Percentiles rank a stretch among this genome's conserved stretches.
phyloP scores from a whole-genome alignment of 1,140 invertebrate genomes.

The Latrodectus geometricus region DNA sequence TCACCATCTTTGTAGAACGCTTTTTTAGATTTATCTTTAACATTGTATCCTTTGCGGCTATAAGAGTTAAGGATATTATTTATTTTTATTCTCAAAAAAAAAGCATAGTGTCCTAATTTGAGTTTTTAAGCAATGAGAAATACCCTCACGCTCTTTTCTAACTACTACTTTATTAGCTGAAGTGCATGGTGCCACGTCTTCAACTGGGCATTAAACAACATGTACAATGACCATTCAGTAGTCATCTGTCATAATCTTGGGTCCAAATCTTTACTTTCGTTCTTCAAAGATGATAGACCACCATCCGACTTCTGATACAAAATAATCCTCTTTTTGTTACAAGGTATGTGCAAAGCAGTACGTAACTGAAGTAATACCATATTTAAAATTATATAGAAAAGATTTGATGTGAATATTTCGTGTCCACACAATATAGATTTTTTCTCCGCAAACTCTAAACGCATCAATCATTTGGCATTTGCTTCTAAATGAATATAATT shows the following conservation, averaged over 20 bases:
- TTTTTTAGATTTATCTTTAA: no score
- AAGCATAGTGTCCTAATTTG: no score
- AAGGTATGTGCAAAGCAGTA: slow-evolving; percentile 7
- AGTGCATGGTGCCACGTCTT: not conserved
- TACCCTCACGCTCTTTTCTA: not conserved
- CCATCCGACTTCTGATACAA: slow-evolving; percentile 31
- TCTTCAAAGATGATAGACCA: slow-evolving; percentile 11
- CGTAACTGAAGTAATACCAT: not conserved
- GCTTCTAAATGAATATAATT: slow-evolving; percentile 35
- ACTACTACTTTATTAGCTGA: not conserved
- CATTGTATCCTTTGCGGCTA: no score
- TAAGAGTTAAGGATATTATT: no score
- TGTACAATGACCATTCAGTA: not conserved
- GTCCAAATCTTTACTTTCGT: slow-evolving; percentile 6
- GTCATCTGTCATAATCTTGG: slow-evolving; percentile 22
- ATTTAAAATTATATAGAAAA: slow-evolving; percentile 28
- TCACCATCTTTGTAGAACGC: no score
- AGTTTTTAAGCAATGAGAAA: no score
- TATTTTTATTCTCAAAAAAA: no score
- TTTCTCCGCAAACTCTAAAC: not conserved
- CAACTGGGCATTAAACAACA: not conserved
- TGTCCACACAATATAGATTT: not conserved
- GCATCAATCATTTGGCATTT: slow-evolving; percentile 25
- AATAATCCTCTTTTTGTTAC: slow-evolving; percentile 42
- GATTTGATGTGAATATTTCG: slow-evolving; percentile 31